Base-by-base conservation (phyloP, 2,113 vertebrate species). In the Bufo bufo region DNA sequence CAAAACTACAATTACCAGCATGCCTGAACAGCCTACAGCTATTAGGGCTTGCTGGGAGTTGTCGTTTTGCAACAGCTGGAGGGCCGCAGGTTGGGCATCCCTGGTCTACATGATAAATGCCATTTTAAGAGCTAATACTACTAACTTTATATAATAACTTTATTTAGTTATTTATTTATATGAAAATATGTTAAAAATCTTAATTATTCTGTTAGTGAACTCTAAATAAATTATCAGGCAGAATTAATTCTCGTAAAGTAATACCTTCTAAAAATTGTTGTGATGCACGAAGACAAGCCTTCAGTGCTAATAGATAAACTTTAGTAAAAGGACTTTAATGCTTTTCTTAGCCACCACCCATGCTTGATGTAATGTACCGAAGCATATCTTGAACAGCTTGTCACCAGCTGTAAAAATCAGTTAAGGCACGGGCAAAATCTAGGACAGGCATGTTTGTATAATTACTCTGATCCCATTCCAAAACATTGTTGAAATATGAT, bases 351-450 rank as follows among this genome's bases (percentile, higher is more conserved):
- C 19, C 77, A 72, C 66, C 77, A 50, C 63, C 86, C 77, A 23
- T 12, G 1, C 52, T 56, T 23, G 11, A 11, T 87, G 63, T 87
- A 87, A 81, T 69, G 16, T 20, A 75, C 2, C 1, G 7, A 75
- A 20, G 58, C 58, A 80, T 69, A 74, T 50, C 77, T 82, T 2
- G 9, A 52, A 59, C 50, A 87, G 10, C 65, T 9, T 81, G 78
- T 87, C 86, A 72, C 65, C 11, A 72, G 65, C 19, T 87, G 86
- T 87, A 87, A 87, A 82, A 59, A 72, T 49, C 13, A 82, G 52
- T 23, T 43, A 45, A 75, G 58, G 79, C 85, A 86, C n/a, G 20
- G 33, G 72, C 3, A 54, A 86, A 83, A 88, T 84, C 45, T 84
- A 88, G 87, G 87, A 50, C 87, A 88, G 71, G 19, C 71, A 65